Evolutionary conservation across 2,797 vertebrate species (phyloP).

Genomic region (Lagodon rhomboides): DNA sequence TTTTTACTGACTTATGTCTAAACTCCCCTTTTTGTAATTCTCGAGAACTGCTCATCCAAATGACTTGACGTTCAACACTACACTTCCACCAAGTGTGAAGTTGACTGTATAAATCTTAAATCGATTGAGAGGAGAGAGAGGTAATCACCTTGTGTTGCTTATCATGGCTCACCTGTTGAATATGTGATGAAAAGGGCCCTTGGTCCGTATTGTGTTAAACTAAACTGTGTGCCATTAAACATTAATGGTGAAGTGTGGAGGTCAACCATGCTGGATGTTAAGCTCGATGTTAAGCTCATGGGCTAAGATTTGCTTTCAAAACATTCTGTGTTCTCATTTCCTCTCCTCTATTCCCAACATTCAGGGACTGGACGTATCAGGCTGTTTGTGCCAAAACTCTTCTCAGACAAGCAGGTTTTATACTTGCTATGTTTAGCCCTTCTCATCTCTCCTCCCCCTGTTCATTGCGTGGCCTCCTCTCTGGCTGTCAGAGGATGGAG

Average conservation of each 20-base stretch:
- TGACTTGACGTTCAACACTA: no score
- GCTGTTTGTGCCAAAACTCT: not conserved
- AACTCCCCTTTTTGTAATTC: no score
- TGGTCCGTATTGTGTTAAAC: not conserved
- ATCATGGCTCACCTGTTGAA: not conserved
- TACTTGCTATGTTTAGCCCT: not conserved
- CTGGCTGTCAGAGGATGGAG: not conserved
- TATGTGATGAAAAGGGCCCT: not conserved
- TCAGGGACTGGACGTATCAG: not conserved
- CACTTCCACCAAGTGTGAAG: no score
- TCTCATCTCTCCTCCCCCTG: not conserved
- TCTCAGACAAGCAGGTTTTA: constrained; percentile 22
- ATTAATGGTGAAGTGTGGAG: not conserved
- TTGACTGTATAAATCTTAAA: not conserved
- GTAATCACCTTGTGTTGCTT: no score
- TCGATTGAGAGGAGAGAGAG: not conserved
- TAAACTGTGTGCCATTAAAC: not conserved
- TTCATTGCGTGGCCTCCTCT: constrained; percentile 33
- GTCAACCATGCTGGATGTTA: not conserved
- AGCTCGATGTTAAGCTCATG: not conserved
- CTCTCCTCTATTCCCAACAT: not conserved
- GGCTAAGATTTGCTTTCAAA: not conserved
- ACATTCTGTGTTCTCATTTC: not conserved
- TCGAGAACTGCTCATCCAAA: no score
- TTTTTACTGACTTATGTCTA: no score